Evolutionary conservation across 1,140 invertebrate species (phyloP).

Genomic region (Atta texana): DNA sequence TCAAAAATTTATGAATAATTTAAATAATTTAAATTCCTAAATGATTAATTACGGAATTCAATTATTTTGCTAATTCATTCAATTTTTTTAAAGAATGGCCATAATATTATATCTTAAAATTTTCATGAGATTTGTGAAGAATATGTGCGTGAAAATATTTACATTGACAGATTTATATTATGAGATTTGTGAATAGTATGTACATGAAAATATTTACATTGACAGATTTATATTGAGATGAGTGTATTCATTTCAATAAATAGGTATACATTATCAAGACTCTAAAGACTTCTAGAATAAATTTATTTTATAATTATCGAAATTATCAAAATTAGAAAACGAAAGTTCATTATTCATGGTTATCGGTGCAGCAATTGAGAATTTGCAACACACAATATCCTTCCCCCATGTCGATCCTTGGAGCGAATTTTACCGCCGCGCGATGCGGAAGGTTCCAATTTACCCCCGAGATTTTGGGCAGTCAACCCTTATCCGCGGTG

Average conservation of each 20-base stretch:
- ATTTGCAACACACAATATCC: not conserved
- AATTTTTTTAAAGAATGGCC: not conserved
- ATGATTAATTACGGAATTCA: not conserved
- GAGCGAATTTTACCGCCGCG: conserved; percentile 78
- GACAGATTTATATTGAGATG: not conserved
- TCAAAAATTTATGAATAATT: conserved; percentile 6
- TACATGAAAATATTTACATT: not conserved
- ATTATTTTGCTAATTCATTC: not conserved
- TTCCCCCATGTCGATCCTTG: conserved; percentile 30
- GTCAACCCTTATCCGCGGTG: conserved; percentile 77
- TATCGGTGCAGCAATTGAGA: conserved; percentile 30
- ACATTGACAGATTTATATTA: not conserved
- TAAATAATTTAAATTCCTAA: not conserved
- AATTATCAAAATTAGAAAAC: not conserved
- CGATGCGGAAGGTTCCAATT: conserved; percentile 80
- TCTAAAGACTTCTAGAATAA: not conserved
- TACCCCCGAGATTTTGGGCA: conserved; percentile 65
- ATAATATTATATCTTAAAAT: not conserved
- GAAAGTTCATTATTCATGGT: not conserved
- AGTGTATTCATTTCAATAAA: not conserved
- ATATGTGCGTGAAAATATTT: not conserved
- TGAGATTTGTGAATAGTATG: not conserved
- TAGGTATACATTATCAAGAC: not conserved
- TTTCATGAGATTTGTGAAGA: not conserved
- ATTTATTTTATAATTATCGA: not conserved